phyloP scores from a whole-genome alignment of 2,113 vertebrate genomes.

The Proteles cristata region DNA sequence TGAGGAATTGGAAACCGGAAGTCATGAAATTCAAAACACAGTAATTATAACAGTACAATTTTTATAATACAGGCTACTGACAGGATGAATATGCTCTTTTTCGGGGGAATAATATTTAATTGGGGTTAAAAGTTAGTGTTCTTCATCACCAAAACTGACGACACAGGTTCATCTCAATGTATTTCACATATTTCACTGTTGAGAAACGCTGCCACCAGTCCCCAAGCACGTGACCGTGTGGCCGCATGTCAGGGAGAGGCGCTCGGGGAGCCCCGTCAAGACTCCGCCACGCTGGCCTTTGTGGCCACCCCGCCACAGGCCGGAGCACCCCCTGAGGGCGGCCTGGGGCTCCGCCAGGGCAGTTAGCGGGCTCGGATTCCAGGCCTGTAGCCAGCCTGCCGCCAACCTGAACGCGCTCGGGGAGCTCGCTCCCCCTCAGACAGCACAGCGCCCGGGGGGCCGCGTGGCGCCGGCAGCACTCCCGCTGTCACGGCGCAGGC shows the following conservation, averaged over 20 bases:
- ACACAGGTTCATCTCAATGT: not conserved
- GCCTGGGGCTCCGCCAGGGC: not conserved
- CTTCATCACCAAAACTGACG: not conserved
- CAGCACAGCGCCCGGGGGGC: rapidly evolving
- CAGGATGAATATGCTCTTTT: not conserved
- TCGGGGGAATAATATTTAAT: rapidly evolving
- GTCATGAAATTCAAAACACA: not conserved
- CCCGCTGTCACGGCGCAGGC: no score
- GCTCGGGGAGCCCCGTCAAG: not conserved
- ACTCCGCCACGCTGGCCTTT: not conserved
- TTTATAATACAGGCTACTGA: not conserved
- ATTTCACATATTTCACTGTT: not conserved
- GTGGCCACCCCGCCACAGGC: not conserved
- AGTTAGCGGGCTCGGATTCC: not conserved
- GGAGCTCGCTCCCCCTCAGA: not conserved
- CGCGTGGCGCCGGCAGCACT: rapidly evolving
- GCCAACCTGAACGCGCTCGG: rapidly evolving
- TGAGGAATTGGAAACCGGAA: not conserved
- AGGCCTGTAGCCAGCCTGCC: not conserved
- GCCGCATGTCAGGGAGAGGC: rapidly evolving
- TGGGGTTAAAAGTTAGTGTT: not conserved
- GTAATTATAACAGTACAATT: not conserved
- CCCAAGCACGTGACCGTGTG: no score
- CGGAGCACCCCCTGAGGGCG: not conserved
- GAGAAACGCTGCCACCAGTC: not conserved